Percentiles rank a stretch among this genome's conserved stretches.
These are phyloP conservation scores for Atherinomorus stipes DNA, from an alignment of 2,113 vertebrate genomes.

Conservation along the genomic window DNA sequence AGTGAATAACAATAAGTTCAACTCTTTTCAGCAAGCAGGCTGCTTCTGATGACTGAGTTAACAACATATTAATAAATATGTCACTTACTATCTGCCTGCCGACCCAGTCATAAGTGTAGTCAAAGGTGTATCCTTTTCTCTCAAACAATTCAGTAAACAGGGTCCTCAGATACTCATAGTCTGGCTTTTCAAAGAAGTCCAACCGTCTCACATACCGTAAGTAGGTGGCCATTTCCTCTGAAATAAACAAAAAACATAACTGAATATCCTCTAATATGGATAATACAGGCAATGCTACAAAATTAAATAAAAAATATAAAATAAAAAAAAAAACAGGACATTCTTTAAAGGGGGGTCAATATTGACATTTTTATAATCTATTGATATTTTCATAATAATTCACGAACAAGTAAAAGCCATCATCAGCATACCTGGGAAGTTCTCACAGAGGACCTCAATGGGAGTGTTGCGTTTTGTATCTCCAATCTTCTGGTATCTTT, in stretches of 20 bases:
- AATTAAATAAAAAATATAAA: no score
- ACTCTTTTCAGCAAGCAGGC: background rate
- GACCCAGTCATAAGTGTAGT: conserved; percentile 98
- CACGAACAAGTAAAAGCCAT: background rate
- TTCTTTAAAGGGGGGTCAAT: no score
- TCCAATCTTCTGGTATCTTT: conserved; percentile 99
- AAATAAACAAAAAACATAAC: background rate
- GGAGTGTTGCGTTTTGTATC: conserved; percentile 99
- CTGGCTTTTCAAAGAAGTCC: conserved; percentile 99
- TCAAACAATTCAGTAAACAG: conserved; percentile 98
- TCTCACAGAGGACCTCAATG: conserved; percentile 98
- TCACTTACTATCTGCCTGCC: conserved; percentile 97
- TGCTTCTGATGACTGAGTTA: background rate
- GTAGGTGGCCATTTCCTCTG: conserved; percentile 99
- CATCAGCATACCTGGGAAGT: conserved; percentile 90
- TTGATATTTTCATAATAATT: no score
- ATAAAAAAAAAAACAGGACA: no score
- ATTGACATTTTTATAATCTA: no score
- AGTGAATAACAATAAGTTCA: conserved; percentile 42
- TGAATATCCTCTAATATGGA: background rate
- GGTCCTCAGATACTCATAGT: conserved; percentile 96
- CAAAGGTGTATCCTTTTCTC: conserved; percentile 96
- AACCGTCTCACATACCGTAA: conserved; percentile 95
- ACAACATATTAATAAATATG: background rate
- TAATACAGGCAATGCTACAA: background rate